Base-by-base conservation (phyloP, 2,797 vertebrate genomes). In the Parambassis ranga region DNA sequence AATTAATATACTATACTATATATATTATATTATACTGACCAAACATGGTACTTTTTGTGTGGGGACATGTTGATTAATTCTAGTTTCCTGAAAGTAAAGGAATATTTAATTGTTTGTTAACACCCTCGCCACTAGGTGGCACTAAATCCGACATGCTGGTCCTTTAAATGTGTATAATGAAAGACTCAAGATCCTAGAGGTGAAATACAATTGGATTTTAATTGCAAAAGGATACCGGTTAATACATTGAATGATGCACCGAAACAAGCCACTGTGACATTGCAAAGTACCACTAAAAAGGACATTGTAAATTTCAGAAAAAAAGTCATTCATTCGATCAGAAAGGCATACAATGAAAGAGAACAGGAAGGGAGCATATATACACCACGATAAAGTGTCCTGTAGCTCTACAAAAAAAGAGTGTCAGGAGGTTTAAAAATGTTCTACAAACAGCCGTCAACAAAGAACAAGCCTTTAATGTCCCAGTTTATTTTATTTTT, bases 231-330 rank as follows among this genome's bases (percentile, higher is more conserved):
- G 82, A 85, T 89, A 88, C 79, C 61, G 64, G 82, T 89, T 83
- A 91, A 84, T 88, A 90, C 90, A 90, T 15, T 87, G 87, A 89
- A 88, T 87, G 85, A 88, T 90, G 86, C 85, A 87, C 85, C 83
- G 84, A 86, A 88, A 89, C 85, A 90, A 91, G 87, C 89, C 87
- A 90, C 91, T 75, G 84, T 84, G 87, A 91, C 89, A 67, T 82
- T 82, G 81, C 82, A 88, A 90, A 90, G 83, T 83, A 87, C 85
- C 83, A 87, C 85, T 82, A 79, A 86, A 87, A 85, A 85, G 68
- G 72, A 86, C 77, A 73, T 51, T 73, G 67, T 81, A 77, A 77
- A 74, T 81, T 74, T 74, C 58, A 82, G 62, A 71, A 73, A 72
- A 60, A 60, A 75, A 58, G 48, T 83, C 63, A 81, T 83, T 82